Evolutionary conservation across 1,140 invertebrate genomes (phyloP), one percentile per base, ranked within the genome.

Genomic region (Drosophila kikkawai): DNA sequence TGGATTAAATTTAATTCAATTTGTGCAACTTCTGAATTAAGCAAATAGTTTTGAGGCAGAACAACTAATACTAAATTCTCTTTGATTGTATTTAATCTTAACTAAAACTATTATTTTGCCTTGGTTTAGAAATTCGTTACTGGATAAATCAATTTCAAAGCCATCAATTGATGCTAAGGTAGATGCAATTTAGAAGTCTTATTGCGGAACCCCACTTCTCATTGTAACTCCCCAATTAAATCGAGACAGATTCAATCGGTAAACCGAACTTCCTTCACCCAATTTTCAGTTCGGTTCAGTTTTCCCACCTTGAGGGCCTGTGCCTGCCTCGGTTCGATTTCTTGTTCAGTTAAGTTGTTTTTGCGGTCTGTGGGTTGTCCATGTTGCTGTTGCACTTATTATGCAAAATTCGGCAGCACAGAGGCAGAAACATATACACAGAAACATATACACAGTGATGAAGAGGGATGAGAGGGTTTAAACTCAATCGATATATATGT

Each of bases 401-500:
- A 70, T 82, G 61, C 67, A 82, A 67, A 66, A 63, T 80, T 73
- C 44, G 69, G 53, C 51, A 75, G 12, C 34, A 42, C 22, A 29
- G 17, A 47, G 51, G 45, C 45, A 12, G 39, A 59, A 29, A 9
- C 48, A 29, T 17, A 9, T 13, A n/a, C 4, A 29, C n/a, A n/a
- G n/a, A n/a, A n/a, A n/a, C n/a, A n/a, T n/a, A n/a, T n/a, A n/a
- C 26, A 29, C 26, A 29, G 26, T 29, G 26, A 29, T 29, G 26
- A 3, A 47, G 53, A n/a, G 41, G 44, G 47, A 51, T 19, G 41
- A 45, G 57, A 37, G 56, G n/a, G 51, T 26, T 29, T 59, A 75
- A 75, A 75, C 70, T n/a, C 64, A 80, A 80, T 80, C 79, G 80
- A 80, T 80, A 60, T 39, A 80, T 80, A 60, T 39, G 45, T 29